Evolutionary conservation across 2,888 invertebrate species (phyloP).

Genomic region (Lasioglossum marginatum): DNA sequence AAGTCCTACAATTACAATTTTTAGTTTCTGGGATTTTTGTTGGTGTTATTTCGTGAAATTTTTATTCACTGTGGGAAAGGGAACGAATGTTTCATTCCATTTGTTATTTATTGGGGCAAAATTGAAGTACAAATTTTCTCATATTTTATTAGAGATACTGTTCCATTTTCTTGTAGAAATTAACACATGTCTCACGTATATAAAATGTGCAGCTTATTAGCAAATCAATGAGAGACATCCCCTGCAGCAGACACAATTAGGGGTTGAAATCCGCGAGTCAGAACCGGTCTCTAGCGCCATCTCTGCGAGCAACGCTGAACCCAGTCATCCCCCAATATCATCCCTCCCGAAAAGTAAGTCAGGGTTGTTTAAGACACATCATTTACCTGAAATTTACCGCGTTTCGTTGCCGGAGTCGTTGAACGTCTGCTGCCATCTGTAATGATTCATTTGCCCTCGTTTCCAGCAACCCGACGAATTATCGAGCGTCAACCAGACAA

Average conservation of each 20-base stretch:
- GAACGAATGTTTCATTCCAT: not conserved
- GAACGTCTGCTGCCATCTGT: conserved; percentile 63
- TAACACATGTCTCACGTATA: too few species aligned
- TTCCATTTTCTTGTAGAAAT: not conserved
- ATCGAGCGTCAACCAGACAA: conserved; percentile 18
- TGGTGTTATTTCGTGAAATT: not conserved
- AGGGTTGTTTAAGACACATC: conserved; percentile 61
- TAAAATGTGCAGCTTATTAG: not conserved
- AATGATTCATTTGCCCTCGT: conserved; percentile 10
- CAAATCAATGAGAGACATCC: not conserved
- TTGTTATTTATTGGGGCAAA: not conserved
- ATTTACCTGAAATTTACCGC: conserved; percentile 60
- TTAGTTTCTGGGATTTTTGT: not conserved
- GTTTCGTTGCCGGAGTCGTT: conserved; percentile 22
- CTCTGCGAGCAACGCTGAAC: conserved; percentile 50
- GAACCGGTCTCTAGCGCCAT: conserved; percentile 61
- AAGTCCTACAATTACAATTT: not conserved
- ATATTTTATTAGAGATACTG: not conserved
- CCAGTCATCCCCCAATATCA: conserved; percentile 53
- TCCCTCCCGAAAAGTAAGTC: conserved; percentile 57
- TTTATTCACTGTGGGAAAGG: not conserved
- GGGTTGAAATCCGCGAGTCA: conserved; percentile 36
- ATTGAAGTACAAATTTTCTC: not conserved
- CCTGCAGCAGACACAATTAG: not conserved
- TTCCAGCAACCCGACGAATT: not conserved